Conservation (phyloP, 2,797 vertebrate genomes). For the Falco berigora region DNA sequence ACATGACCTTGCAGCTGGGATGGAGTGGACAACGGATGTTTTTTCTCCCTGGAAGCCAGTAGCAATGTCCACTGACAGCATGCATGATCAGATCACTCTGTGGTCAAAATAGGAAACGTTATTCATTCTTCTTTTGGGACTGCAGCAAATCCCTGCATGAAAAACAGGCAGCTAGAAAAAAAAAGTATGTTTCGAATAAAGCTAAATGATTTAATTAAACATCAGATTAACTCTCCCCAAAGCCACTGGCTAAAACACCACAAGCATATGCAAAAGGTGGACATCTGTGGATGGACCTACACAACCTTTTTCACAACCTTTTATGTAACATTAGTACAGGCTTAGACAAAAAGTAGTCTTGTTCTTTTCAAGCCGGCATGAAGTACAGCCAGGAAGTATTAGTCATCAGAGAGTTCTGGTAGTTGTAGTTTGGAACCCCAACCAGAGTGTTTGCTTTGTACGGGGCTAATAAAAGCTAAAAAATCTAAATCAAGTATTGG, state of each 20-base stretch:
- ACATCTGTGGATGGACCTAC: background rate
- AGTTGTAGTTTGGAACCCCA: conserved; percentile 47
- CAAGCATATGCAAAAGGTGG: background rate
- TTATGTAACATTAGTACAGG: conserved; percentile 12
- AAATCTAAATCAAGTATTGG: background rate
- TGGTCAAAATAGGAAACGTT: background rate
- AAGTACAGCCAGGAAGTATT: conserved; percentile 46
- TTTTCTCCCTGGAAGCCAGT: background rate
- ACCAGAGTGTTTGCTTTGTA: conserved; percentile 3
- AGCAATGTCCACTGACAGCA: background rate
- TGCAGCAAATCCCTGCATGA: background rate
- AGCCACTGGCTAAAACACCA: background rate
- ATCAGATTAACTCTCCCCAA: background rate
- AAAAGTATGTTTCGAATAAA: background rate
- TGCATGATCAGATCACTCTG: background rate
- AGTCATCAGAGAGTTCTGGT: conserved; percentile 51
- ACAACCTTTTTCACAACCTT: conserved; percentile 13
- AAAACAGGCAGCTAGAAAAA: background rate
- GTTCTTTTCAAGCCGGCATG: conserved; percentile 24
- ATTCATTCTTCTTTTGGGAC: conserved; percentile 5
- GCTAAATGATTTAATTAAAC: conserved; percentile 3
- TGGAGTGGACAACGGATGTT: background rate
- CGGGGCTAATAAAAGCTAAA: background rate
- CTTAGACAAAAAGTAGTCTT: conserved; percentile 45
- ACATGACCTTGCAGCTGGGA: background rate